These are phyloP conservation scores for Bergia puertoricense DNA, from an alignment of 92 coral and sea anemone species.

Conservation along the genomic window DNA sequence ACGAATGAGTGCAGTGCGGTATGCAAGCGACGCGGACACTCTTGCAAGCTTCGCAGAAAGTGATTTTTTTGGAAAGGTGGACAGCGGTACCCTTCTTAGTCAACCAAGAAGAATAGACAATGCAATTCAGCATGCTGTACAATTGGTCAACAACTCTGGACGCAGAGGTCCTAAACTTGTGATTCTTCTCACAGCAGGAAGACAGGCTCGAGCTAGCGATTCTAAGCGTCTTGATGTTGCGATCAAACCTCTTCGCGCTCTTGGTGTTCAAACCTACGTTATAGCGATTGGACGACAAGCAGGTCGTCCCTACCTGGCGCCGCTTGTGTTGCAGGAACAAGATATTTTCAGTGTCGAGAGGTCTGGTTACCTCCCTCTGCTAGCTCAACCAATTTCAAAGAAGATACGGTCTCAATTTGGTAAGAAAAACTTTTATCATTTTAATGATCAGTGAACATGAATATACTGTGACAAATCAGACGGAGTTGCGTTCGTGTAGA, in stretches of 20 bases:
- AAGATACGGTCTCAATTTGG: conserved; percentile 29
- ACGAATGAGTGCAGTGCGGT: conserved; percentile 48
- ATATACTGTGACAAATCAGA: too few species aligned
- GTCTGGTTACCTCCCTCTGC: conserved; percentile 13
- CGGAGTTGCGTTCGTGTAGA: too few species aligned
- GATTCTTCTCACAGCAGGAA: conserved; percentile 50
- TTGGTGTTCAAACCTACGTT: conserved; percentile 28
- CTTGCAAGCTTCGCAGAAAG: conserved; percentile 17
- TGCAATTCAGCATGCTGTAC: conserved; percentile 33
- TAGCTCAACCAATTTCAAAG: conserved; percentile 5
- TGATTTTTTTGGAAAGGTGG: conserved; percentile 15
- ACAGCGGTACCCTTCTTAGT: conserved; percentile 3
- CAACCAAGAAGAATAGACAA: conserved; percentile 37
- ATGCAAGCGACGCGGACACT: conserved; percentile 49
- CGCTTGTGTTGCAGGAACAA: conserved; percentile 15
- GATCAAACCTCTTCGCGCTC: conserved; percentile 12
- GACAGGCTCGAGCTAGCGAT: conserved; percentile 38
- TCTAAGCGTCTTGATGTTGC: conserved; percentile 17
- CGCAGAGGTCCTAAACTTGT: conserved; percentile 41
- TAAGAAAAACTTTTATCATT: not conserved
- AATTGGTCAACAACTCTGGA: conserved; percentile 23
- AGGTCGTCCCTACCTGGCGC: not conserved
- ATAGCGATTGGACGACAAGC: conserved; percentile 24
- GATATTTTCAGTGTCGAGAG: conserved; percentile 22
- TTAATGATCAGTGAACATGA: too few species aligned